Conservation (phyloP, 2,888 invertebrate genomes). For the Auanema freiburgensis region DNA sequence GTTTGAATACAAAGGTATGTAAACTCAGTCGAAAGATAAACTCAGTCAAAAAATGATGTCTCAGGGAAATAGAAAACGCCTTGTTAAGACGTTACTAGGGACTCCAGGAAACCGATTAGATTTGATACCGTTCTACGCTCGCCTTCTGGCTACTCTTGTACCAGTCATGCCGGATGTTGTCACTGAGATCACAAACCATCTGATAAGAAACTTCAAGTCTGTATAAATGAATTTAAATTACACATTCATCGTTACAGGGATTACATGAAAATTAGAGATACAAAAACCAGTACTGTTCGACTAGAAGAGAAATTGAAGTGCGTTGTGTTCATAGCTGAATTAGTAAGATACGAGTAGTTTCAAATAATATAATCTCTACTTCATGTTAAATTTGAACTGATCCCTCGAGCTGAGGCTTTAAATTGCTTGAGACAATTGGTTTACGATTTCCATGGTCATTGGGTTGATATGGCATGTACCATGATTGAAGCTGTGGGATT, state of each 20-base stretch:
- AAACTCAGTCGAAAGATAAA: neutral
- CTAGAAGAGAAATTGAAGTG: conserved; percentile 27
- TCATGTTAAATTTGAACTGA: conserved; percentile 56
- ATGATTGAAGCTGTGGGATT: conserved; percentile 55
- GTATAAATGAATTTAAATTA: neutral
- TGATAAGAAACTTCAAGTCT: conserved; percentile 29
- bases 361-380: neutral
- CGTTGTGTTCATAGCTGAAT: conserved; percentile 52
- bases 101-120: conserved; percentile 43
- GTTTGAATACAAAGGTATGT: conserved; percentile 36
- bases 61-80: conserved; percentile 43
- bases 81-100: conserved; percentile 47
- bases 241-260: too few relatives aligned
- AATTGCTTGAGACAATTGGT: conserved; percentile 54
- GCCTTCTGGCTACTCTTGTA: conserved; percentile 54
- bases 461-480: conserved; percentile 57
- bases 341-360: conserved; percentile 30
- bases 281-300: conserved; percentile 4
- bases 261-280: neutral
- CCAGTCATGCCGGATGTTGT: conserved; percentile 55
- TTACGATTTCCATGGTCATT: conserved; percentile 55
- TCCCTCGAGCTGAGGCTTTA: conserved; percentile 60
- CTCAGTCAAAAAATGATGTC: neutral
- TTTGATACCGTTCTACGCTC: conserved; percentile 57
- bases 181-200: conserved; percentile 30